These are phyloP conservation scores for Nomada lathburiana DNA, from an alignment of 2,888 invertebrate genomes.

Conservation along the genomic window DNA sequence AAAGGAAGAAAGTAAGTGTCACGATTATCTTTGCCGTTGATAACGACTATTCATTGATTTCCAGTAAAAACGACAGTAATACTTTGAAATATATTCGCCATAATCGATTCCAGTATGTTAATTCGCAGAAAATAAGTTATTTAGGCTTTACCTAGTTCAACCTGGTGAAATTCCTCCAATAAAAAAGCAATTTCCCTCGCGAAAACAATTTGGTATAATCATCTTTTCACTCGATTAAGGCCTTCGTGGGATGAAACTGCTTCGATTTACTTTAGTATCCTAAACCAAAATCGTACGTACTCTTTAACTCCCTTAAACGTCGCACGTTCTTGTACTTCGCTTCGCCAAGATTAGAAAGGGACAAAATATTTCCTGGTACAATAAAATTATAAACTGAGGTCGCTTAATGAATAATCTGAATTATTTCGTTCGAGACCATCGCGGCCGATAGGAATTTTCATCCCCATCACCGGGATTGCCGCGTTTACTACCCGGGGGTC, in stretches of 20 bases:
- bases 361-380: neutral
- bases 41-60: neutral
- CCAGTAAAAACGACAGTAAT: neutral
- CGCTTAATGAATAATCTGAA: neutral
- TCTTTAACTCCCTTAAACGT: neutral
- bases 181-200: conserved; percentile 73
- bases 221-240: conserved; percentile 47
- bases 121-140: conserved; percentile 38
- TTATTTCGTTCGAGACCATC: conserved; percentile 10
- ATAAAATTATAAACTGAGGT: conserved; percentile 5
- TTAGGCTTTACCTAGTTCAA: conserved; percentile 23
- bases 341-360: neutral
- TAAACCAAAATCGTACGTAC: conserved; percentile 52
- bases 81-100: neutral
- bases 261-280: conserved; percentile 72
- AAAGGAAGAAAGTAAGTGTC: too few relatives aligned
- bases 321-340: neutral
- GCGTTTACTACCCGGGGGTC: neutral
- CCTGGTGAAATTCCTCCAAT: conserved; percentile 39
- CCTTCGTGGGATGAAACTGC: conserved; percentile 51
- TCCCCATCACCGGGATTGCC: neutral
- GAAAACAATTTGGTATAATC: conserved; percentile 61
- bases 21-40: too few relatives aligned
- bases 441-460: neutral
- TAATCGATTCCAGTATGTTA: conserved; percentile 11